Evolutionary conservation across 1,140 invertebrate genomes (phyloP), one percentile per base, ranked within the genome.

Genomic region (Ruditapes philippinarum): DNA sequence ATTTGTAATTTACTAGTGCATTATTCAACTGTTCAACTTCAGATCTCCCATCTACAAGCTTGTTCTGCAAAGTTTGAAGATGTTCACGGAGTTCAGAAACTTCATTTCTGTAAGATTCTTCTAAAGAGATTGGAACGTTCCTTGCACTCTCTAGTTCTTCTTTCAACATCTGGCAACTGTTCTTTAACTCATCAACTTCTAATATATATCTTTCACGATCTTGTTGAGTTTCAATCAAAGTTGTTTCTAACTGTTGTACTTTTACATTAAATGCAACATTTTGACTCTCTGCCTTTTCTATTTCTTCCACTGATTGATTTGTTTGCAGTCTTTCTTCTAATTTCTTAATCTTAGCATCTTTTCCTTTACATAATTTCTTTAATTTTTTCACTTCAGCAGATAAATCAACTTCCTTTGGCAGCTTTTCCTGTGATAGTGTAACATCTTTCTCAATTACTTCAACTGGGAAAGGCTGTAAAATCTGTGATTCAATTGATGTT

Each of bases 261-360:
- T 82, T 19, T 12, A 17, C 19, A 42, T 65, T 45, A 19, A n/a
- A 19, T 42, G 12, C n/a, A 14, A 22, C 17, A 17, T 28, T 54
- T 54, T 73, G 19, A 85, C 36, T 42, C 5, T 54, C 25, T 28
- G 19, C 33, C 38, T 31, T 74, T 25, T 57, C n/a, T 38, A 25
- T 31, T 12, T n/a, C 19, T 36, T 51, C 49, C 42, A 28, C 68
- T 22, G 17, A 40, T 74, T 36, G 22, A n/a, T 5, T 4, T 42
- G 22, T 49, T 51, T 79, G 68, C 0, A 80, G 36, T 31, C 78
- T 51, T 19, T 92, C 80, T 78, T 91, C 91, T 62, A 90, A 14
- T 74, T 91, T 90, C 11, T 49, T 87, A 17, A 92, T 87, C 68
- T 90, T 90, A 14, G 82, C 78, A 89, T 92, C 91, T 88, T 92